phyloP scores from a whole-genome alignment of 2,113 vertebrate genomes.

The Gulo gulo region DNA sequence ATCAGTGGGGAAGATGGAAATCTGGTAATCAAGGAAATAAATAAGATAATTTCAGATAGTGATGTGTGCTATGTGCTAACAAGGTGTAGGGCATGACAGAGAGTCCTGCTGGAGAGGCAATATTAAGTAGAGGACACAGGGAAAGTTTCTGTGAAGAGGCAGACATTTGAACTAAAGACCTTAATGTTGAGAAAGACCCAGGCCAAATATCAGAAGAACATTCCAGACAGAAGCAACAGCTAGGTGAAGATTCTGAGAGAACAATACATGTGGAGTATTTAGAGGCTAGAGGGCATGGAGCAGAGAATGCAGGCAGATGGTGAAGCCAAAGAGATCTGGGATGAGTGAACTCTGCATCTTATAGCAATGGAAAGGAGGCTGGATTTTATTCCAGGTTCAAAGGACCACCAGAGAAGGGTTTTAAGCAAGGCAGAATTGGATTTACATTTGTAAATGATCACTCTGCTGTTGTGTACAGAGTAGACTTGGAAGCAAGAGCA shows the following conservation, averaged over 20 bases:
- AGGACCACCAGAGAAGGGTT: background rate
- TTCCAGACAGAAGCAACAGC: conserved; percentile 44
- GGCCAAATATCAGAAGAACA: background rate
- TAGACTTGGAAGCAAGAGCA: background rate
- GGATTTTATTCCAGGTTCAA: background rate
- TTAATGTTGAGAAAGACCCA: background rate
- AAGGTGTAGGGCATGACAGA: background rate
- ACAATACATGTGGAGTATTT: background rate
- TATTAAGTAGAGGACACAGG: background rate
- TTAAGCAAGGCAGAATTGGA: background rate
- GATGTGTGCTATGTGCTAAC: background rate
- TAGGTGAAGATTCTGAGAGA: background rate
- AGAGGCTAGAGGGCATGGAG: background rate
- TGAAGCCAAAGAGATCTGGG: background rate
- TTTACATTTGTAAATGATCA: background rate
- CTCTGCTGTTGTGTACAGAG: background rate
- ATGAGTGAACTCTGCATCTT: background rate
- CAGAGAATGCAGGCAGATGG: background rate
- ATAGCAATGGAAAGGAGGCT: background rate
- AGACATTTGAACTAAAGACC: background rate
- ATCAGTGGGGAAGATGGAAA: background rate
- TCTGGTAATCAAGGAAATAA: conserved; percentile 2
- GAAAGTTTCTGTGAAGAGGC: background rate
- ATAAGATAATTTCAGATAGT: conserved; percentile 31
- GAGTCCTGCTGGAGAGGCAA: background rate